Evolutionary conservation across 1,140 invertebrate species (phyloP), one percentile per base, ranked within the genome.

Genomic region (Cydia splendana): DNA sequence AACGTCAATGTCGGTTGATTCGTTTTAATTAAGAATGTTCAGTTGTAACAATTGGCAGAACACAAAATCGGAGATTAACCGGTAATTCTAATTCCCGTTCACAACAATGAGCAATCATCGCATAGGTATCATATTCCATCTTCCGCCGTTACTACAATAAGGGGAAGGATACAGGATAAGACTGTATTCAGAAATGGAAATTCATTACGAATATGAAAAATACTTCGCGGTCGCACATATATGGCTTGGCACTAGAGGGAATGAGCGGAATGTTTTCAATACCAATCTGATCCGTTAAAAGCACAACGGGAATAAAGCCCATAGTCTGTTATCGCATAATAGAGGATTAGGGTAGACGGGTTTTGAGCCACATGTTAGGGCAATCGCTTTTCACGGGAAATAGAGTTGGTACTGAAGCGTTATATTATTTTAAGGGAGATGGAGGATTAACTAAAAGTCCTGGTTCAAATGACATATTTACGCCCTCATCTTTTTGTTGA

Each of bases 311-410:
- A 57, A 57, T 18, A 7, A 57, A 3, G 15, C 13, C 13, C 3
- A 51, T 51, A 57, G 53, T 15, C 34, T 69, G 65, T 69, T 69
- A 69, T 69, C 65, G 15, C 13, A 69, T 69, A 69, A 69, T 38
- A 69, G 30, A 30, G 65, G 15, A 69, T 69, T 69, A 69, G 65
- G 65, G 65, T 69, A 34, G 65, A 20, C 5, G 20, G 28, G 65
- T 3, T 69, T 69, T 69, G 30, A 69, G 65, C 65, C 30, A 69
- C 65, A 69, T 69, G 65, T 69, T n/a, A 34, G 13, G 28, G 30
- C 20, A 69, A 69, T 69, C 13, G 65, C 30, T 28, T 69, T 69
- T 69, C 65, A 38, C 65, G 65, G 65, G 30, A 69, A 69, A 69
- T 69, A 69, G 65, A 69, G 65, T 69, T 38, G 34, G 65, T 28